Base-by-base conservation (phyloP, 2,888 invertebrate species). In the Philopedon plagiatum region DNA sequence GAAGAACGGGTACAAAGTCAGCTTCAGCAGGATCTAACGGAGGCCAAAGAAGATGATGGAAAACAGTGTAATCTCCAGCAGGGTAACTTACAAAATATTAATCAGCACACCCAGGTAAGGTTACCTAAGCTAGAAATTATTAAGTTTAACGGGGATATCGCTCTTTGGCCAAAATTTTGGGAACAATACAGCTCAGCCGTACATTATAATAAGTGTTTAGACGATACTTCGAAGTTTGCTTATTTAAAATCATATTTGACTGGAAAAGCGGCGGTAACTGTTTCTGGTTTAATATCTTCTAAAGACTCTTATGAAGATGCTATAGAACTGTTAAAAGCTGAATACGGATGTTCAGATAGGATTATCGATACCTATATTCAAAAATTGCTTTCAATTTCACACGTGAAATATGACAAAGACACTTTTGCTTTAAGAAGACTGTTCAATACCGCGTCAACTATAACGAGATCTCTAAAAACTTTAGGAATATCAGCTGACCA, bases 101-200 rank as follows among this genome's bases (percentile, higher is more conserved):
- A n/a, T n/a, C n/a, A n/a, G n/a, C n/a, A n/a, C n/a, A n/a, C n/a
- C n/a, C n/a, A 23, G 8, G n/a, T 54, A 23, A n/a, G n/a, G n/a
- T n/a, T n/a, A n/a, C n/a, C n/a, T n/a, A 68, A 68, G 37, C 39
- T 61, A 1, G 51, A 68, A 13, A 44, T 62, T 44, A 23, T 37
- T n/a, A 69, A 69, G 37, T 62, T 69, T 51, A 29, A 61, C 15
- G 69, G 69, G 11, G 62, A 69, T 11, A n/a, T 69, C 8, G 51
- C 64, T 15, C 37, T 26, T 32, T 62, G 69, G 62, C 62, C 62
- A 69, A 29, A 29, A 19, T 61, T 69, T 39, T 69, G 62, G 62
- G 62, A 69, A 39, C 69, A 69, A 37, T 62, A 23, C 23, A 49
- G 62, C 26, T 13, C 18, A 37, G 62, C 49, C 7, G 54, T 69